These are phyloP conservation scores for Diorhabda elongata DNA, from an alignment of 1,140 invertebrate genomes.

Conservation along the genomic window DNA sequence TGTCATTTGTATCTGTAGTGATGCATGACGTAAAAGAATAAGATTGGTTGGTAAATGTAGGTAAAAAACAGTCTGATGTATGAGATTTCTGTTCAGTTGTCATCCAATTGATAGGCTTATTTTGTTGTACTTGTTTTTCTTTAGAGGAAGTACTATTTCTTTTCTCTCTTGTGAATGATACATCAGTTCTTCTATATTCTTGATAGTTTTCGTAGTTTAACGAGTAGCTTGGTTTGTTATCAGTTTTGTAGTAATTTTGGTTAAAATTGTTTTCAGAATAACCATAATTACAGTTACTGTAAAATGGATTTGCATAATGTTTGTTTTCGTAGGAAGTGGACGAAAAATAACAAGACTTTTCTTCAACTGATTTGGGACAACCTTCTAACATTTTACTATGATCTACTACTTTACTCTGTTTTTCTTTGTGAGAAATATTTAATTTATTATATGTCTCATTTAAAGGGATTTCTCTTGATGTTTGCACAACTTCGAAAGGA, in stretches of 20 bases:
- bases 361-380: neutral
- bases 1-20: constrained; percentile 22
- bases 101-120: constrained; percentile 59
- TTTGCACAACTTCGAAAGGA: neutral
- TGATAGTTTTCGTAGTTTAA: constrained; percentile 29
- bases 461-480: neutral
- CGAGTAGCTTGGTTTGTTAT: constrained; percentile 23
- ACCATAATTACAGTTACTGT: constrained; percentile 32
- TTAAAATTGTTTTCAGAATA: constrained; percentile 29
- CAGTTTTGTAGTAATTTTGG: constrained; percentile 31
- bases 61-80: constrained; percentile 33
- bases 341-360: constrained; percentile 8
- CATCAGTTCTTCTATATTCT: constrained; percentile 30
- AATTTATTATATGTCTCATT: neutral
- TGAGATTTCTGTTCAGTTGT: constrained; percentile 48
- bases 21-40: constrained; percentile 35
- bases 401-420: neutral
- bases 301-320: constrained; percentile 29
- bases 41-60: constrained; percentile 33
- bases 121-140: constrained; percentile 15
- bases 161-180: neutral
- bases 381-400: neutral
- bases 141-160: constrained; percentile 3
- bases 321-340: constrained; percentile 20
- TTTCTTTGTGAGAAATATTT: neutral